phyloP scores from a whole-genome alignment of 1,140 invertebrate genomes.

The Ptiloglossa arizonensis region DNA sequence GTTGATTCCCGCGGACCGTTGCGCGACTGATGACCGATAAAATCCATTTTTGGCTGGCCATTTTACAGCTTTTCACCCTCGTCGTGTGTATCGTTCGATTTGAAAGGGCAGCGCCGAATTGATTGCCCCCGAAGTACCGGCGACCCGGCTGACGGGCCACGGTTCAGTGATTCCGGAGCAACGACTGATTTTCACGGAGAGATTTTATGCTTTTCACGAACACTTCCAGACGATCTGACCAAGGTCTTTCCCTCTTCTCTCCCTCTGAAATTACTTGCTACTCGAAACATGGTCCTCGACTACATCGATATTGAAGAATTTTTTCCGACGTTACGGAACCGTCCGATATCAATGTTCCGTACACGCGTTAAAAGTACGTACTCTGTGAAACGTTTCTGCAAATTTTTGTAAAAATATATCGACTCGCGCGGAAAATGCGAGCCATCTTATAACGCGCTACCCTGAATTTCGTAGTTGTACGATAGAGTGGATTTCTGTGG shows the following conservation, averaged over 20 bases:
- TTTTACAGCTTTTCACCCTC: neutral
- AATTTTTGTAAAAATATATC: no score
- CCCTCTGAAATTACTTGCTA: neutral
- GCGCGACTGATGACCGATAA: conserved; percentile 26
- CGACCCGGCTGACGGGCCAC: neutral
- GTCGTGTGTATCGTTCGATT: neutral
- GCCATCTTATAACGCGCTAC: no score
- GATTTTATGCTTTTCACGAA: neutral
- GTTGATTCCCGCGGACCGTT: conserved; percentile 2
- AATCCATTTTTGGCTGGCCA: conserved; percentile 27
- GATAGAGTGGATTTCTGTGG: no score
- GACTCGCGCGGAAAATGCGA: no score
- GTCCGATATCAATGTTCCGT: no score
- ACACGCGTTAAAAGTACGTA: no score
- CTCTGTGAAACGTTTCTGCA: no score
- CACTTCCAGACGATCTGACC: neutral
- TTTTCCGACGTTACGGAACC: no score
- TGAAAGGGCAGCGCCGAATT: neutral
- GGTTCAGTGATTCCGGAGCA: neutral
- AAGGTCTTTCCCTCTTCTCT: neutral
- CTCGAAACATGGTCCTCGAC: neutral
- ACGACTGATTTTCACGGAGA: neutral
- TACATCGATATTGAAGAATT: no score
- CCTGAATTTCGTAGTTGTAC: no score
- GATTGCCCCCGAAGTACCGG: neutral